Base-by-base conservation (phyloP, 2,888 invertebrate species). In the Cantharis rustica region DNA sequence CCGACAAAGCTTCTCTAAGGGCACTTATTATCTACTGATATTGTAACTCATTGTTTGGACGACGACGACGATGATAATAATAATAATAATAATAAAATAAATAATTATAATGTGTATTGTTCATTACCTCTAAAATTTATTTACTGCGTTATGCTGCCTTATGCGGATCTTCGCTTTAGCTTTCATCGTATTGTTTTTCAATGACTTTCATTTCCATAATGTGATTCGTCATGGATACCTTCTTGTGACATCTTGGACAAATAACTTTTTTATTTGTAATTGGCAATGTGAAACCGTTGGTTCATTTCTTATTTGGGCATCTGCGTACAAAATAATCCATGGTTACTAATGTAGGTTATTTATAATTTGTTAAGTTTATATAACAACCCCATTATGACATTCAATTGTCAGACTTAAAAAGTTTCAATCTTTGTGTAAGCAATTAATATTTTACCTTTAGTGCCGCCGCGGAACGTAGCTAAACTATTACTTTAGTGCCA, bases 121-220 rank as follows among this genome's bases (percentile, higher is more conserved):
- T 17, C 4, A 71, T 82, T 82, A 89, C 89, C 81, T 89, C 82
- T 93, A 90, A 87, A 92, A 94, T 69, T 87, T 83, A 81, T 92
- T 91, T 5, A 94, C 88, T 0, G 91, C 93, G 16, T 88, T 87
- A 72, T 90, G 89, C 20, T 0, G 94, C 94, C 75, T 91, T 90
- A 13, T 86, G 84, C 0, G 89, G 85, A 11, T 90, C 87, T 80
- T 92, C 90, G 0, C 88, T 86, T 16, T 93, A 5, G 89, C 92
- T 62, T 20, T 87, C 83, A 2, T 88, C 84, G 80, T 91, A 92
- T 47, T 89, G 85, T 13, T 88, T 87, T 81, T 91, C 90, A 77
- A 90, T 89, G 79, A 89, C 88, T 3, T 87, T 86, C 16, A 92
- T 77, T 62, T 84, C 83, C 0, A 84, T 84, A 9, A 90, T 84